phyloP scores from a whole-genome alignment of 2,888 invertebrate species.

The Baronia brevicornis region DNA sequence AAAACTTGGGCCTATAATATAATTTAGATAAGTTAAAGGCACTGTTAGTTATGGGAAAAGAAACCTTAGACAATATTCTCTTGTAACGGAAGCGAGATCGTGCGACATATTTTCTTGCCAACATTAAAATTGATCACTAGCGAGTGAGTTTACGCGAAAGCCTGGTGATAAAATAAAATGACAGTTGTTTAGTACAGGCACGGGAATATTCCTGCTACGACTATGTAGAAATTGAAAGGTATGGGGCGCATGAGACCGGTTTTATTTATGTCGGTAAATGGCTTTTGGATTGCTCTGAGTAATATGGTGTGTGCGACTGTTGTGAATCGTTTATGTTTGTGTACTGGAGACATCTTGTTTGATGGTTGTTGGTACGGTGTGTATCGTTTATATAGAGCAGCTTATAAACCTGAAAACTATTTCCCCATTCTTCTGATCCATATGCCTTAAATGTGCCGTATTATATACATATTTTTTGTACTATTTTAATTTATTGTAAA shows the following conservation, averaged over 20 bases:
- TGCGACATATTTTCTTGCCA: slow-evolving; percentile 47
- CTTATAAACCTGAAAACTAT: too few relatives aligned
- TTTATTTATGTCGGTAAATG: slow-evolving; percentile 69
- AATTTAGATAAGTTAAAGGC: too few relatives aligned
- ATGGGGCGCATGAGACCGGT: slow-evolving; percentile 63
- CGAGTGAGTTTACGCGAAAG: slow-evolving; percentile 64
- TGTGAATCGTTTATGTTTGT: slow-evolving; percentile 19
- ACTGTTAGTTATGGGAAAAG: too few relatives aligned
- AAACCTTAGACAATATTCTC: slow-evolving; percentile 18
- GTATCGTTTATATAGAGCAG: too few relatives aligned
- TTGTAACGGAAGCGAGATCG: too few relatives aligned
- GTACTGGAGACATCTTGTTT: slow-evolving; percentile 9
- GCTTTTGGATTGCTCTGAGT: slow-evolving; percentile 63
- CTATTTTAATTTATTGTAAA: too few relatives aligned
- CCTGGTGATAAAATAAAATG: slow-evolving; percentile 74
- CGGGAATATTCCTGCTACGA: slow-evolving; percentile 57
- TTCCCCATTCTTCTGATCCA: too few relatives aligned
- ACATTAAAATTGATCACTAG: slow-evolving; percentile 73
- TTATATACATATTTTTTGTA: too few relatives aligned
- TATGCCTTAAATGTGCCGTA: too few relatives aligned
- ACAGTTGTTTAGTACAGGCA: slow-evolving; percentile 72
- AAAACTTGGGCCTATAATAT: too few relatives aligned
- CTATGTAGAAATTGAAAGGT: slow-evolving; percentile 71
- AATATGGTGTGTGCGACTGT: slow-evolving; percentile 30
- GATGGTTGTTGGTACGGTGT: slow-evolving; percentile 12